Evolutionary conservation across 2,797 vertebrate genomes (phyloP).

Genomic region (Diplodus puntazzo): DNA sequence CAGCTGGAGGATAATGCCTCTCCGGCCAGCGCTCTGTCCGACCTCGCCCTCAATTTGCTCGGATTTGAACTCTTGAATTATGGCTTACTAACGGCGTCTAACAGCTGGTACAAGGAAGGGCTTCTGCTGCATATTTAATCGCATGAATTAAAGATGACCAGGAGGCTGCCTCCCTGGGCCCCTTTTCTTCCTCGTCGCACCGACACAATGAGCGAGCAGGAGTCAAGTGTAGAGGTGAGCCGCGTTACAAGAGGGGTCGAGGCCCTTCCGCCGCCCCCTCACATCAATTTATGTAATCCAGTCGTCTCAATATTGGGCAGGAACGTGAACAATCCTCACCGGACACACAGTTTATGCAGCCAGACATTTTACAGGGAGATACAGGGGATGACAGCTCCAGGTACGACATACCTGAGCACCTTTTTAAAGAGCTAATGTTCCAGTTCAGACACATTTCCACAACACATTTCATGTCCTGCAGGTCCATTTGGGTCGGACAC

Average conservation of each 20-base stretch:
- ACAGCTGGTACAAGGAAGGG: slow-evolving; percentile 90
- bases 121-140: slow-evolving; percentile 94
- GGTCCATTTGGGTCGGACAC: too few relatives aligned
- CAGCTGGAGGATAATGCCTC: slow-evolving; percentile 86
- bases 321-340: neutral
- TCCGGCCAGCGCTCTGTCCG: slow-evolving; percentile 88
- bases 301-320: neutral
- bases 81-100: slow-evolving; percentile 90
- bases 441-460: too few relatives aligned
- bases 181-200: slow-evolving; percentile 38
- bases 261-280: slow-evolving; percentile 38
- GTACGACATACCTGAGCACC: neutral
- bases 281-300: slow-evolving; percentile 49
- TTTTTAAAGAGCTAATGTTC: neutral
- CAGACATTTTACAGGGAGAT: neutral
- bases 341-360: neutral
- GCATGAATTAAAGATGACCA: slow-evolving; percentile 93
- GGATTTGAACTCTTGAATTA: slow-evolving; percentile 93
- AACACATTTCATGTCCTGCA: neutral
- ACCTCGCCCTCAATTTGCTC: slow-evolving; percentile 93
- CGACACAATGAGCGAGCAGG: slow-evolving; percentile 66
- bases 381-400: neutral
- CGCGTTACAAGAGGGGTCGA: slow-evolving; percentile 63
- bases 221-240: slow-evolving; percentile 70
- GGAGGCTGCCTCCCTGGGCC: slow-evolving; percentile 77